A percentile compares a stretch with the other conserved stretches of the same genome.
These are phyloP conservation scores for Shinisaurus crocodilurus DNA, from an alignment of 2,113 vertebrate species.

Conservation along the genomic window DNA sequence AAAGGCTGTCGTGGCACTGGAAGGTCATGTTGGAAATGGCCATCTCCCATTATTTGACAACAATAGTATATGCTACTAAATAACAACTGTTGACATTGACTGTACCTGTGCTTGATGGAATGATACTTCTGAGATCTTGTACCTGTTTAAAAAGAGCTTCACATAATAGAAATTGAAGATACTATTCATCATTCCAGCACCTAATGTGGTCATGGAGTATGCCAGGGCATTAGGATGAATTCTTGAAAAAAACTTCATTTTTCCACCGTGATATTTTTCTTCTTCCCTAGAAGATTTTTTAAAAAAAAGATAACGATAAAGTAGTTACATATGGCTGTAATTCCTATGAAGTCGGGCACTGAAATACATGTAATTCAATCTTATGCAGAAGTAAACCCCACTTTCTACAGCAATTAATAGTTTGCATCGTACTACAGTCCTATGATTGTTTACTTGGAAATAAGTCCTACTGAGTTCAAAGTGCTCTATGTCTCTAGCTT, in stretches of 20 bases:
- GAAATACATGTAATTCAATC: background rate
- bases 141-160: slow-evolving; percentile 88
- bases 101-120: slow-evolving; percentile 89
- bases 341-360: background rate
- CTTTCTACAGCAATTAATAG: background rate
- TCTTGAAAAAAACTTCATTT: slow-evolving; percentile 67
- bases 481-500: background rate
- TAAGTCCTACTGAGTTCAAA: background rate
- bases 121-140: slow-evolving; percentile 85
- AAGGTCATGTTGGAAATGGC: background rate
- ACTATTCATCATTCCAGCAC: slow-evolving; percentile 88
- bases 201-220: slow-evolving; percentile 89
- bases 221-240: slow-evolving; percentile 81
- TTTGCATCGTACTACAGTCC: background rate
- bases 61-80: background rate
- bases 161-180: slow-evolving; percentile 94
- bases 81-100: background rate
- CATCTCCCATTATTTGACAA: background rate
- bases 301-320: slow-evolving; percentile 20
- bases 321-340: slow-evolving; percentile 13
- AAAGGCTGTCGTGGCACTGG: background rate
- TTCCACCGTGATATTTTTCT: slow-evolving; percentile 54
- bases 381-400: background rate
- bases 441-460: background rate
- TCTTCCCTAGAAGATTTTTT: slow-evolving; percentile 49